Conservation (phyloP, 2,888 invertebrate genomes). For the Rhabditoides inermis region DNA sequence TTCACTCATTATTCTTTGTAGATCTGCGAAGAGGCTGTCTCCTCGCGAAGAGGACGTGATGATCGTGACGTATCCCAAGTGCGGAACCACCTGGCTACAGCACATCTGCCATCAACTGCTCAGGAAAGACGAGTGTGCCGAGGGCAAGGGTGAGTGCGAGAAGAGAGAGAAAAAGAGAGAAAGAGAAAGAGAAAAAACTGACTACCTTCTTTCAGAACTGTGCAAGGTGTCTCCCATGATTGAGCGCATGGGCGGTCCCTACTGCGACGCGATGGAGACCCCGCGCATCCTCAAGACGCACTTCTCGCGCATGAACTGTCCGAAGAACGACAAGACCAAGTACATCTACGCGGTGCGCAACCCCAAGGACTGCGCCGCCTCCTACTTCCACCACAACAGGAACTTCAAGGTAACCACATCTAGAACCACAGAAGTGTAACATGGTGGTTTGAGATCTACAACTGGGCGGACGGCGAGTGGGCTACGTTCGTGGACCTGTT, state of each 20-base stretch:
- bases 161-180: not conserved
- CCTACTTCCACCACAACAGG: constrained; percentile 40
- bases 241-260: constrained; percentile 47
- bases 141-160: constrained; percentile 23
- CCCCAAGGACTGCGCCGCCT: constrained; percentile 48
- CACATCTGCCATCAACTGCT: constrained; percentile 48
- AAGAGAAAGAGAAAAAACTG: not conserved
- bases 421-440: too few species aligned
- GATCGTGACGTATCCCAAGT: constrained; percentile 51
- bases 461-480: constrained; percentile 39
- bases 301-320: constrained; percentile 42
- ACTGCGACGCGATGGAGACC: constrained; percentile 31
- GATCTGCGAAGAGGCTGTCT: constrained; percentile 39
- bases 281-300: constrained; percentile 49
- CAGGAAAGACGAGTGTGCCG: constrained; percentile 19
- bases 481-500: constrained; percentile 48
- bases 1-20: too few species aligned
- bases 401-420: too few species aligned
- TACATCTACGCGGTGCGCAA: constrained; percentile 50
- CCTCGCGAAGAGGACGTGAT: constrained; percentile 43
- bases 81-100: constrained; percentile 51
- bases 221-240: constrained; percentile 49
- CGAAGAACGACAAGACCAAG: constrained; percentile 40
- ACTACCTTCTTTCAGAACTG: constrained; percentile 35
- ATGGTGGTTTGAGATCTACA: too few species aligned